A percentile compares a stretch with the other conserved stretches of the same genome.
Evolutionary conservation across 2,888 invertebrate genomes (phyloP).

Genomic region (Melikaiella ostensackeni): DNA sequence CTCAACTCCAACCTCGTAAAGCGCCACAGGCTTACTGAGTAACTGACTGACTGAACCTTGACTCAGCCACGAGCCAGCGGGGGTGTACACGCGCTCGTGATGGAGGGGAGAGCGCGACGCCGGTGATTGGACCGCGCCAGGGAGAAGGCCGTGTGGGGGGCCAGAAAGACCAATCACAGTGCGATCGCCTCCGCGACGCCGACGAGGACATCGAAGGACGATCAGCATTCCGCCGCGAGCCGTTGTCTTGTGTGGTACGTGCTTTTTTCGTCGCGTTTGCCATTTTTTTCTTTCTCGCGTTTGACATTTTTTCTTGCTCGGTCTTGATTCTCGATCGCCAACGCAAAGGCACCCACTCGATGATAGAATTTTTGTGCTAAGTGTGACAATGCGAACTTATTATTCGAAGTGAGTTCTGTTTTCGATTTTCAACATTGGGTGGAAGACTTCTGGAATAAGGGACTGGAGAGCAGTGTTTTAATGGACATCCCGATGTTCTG

Average conservation of each 20-base stretch:
- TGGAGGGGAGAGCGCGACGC: constrained; percentile 52
- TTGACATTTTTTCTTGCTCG: background rate
- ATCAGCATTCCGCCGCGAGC: constrained; percentile 63
- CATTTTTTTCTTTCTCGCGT: background rate
- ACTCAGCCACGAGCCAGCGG: constrained; percentile 63
- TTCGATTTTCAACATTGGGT: too few relatives aligned
- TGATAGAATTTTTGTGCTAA: background rate
- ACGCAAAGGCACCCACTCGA: constrained; percentile 15
- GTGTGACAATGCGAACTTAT: constrained; percentile 6
- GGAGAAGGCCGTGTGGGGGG: constrained; percentile 58
- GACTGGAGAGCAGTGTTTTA: too few relatives aligned
- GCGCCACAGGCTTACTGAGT: constrained; percentile 74
- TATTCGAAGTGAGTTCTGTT: background rate
- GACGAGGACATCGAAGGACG: constrained; percentile 49
- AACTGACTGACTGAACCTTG: constrained; percentile 39
- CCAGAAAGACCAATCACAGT: constrained; percentile 62
- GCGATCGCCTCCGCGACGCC: constrained; percentile 43
- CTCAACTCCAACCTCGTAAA: constrained; percentile 66
- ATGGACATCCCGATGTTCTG: background rate
- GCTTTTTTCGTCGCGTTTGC: background rate
- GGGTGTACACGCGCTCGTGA: constrained; percentile 70
- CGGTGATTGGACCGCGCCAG: constrained; percentile 61
- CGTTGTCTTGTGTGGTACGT: constrained; percentile 50
- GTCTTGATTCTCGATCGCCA: constrained; percentile 3
- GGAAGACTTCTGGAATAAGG: too few relatives aligned